phyloP scores from a whole-genome alignment of 2,888 invertebrate genomes.

The Cataglyphis albicans region DNA sequence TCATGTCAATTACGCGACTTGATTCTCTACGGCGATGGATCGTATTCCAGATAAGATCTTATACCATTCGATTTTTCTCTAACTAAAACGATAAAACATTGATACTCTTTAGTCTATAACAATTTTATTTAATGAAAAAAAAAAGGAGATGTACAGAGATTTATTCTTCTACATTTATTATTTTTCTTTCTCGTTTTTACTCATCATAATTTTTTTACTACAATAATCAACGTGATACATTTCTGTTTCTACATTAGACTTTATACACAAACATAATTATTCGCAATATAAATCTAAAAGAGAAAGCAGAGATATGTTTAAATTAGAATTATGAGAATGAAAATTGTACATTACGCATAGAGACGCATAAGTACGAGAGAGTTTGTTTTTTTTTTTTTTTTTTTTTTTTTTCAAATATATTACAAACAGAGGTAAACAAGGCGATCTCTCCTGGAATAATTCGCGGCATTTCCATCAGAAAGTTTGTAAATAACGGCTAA shows the following conservation, averaged over 20 bases:
- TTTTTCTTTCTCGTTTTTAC: background rate
- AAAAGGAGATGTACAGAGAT: background rate
- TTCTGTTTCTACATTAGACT: background rate
- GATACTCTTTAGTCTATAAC: background rate
- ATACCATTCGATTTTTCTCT: background rate
- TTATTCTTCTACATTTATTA: background rate
- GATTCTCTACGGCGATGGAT: slow-evolving; percentile 7
- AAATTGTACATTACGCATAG: slow-evolving; percentile 1
- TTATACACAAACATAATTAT: background rate
- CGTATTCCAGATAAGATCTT: background rate
- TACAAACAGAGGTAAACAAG: slow-evolving; percentile 14
- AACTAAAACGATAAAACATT: background rate
- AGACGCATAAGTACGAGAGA: background rate
- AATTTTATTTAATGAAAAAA: background rate
- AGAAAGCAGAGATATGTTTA: background rate
- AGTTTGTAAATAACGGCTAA: background rate
- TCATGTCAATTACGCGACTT: slow-evolving; percentile 12
- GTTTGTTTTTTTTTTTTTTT: too few relatives aligned
- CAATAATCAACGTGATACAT: background rate
- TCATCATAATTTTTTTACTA: background rate
- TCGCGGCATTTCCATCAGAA: slow-evolving; percentile 12
- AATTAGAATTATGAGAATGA: slow-evolving; percentile 8
- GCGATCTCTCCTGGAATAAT: slow-evolving; percentile 7
- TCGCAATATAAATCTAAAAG: background rate
- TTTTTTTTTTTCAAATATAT: slow-evolving; percentile 5